A percentile compares a stretch with the other conserved stretches of the same genome.
Conservation (phyloP, 2,797 vertebrate genomes). For the Liasis olivaceus region DNA sequence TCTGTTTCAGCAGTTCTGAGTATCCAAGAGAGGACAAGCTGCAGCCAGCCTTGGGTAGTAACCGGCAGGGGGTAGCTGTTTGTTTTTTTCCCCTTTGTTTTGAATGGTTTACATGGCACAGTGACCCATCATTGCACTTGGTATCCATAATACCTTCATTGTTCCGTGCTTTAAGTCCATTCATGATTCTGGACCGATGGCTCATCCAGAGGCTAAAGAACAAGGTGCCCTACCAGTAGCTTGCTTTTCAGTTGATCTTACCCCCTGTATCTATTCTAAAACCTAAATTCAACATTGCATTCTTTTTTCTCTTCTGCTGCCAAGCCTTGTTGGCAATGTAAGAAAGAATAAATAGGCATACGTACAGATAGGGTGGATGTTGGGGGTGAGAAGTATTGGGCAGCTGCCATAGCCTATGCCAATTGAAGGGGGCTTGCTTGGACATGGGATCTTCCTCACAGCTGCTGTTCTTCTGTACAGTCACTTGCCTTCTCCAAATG, state of each 20-base stretch:
- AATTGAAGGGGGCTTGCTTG: background rate
- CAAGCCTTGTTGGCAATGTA: background rate
- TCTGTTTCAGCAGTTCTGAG: constrained; percentile 69
- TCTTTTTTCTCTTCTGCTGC: background rate
- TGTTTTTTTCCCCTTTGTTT: constrained; percentile 51
- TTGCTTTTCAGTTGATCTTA: constrained; percentile 39
- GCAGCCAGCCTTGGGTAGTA: constrained; percentile 53
- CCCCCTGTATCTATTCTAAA: constrained; percentile 22
- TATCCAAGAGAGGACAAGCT: constrained; percentile 55
- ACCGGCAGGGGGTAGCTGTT: constrained; percentile 56
- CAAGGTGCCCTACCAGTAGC: background rate
- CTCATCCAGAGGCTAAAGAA: constrained; percentile 22
- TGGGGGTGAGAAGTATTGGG: background rate
- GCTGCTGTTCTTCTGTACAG: background rate
- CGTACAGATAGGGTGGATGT: background rate
- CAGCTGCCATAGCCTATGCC: background rate
- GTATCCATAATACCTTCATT: constrained; percentile 26
- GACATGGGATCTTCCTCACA: background rate
- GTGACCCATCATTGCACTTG: constrained; percentile 32
- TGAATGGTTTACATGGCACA: constrained; percentile 45
- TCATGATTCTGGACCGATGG: constrained; percentile 5
- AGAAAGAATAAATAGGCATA: background rate
- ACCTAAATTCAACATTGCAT: background rate
- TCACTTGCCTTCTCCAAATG: background rate
- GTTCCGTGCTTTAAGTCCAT: constrained; percentile 24